Evolutionary conservation across 2,113 vertebrate species (phyloP).

Genomic region (Hyaena hyaena): DNA sequence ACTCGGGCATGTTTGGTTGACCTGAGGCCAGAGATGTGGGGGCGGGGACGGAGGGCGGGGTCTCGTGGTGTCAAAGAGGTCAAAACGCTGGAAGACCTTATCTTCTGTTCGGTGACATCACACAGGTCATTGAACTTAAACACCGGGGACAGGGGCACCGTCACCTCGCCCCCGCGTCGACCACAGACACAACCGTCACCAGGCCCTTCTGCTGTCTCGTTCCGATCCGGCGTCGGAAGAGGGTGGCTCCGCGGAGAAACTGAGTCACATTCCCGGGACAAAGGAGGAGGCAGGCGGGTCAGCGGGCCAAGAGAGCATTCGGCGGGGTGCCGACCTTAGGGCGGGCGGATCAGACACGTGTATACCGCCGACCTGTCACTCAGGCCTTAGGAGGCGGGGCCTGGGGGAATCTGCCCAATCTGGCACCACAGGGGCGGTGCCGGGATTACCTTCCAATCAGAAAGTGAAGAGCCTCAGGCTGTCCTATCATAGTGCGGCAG

Average conservation of each 20-base stretch:
- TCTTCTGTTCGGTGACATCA: background rate
- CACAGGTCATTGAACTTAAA: background rate
- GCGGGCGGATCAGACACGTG: too few relatives aligned
- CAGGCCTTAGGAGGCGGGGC: too few relatives aligned
- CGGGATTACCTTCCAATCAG: too few relatives aligned
- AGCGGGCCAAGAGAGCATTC: fast-evolving
- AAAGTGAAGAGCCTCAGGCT: too few relatives aligned
- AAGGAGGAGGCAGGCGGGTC: background rate
- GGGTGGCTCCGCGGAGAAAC: background rate
- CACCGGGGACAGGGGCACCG: background rate
- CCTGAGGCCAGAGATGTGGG: background rate
- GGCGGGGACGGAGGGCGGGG: background rate
- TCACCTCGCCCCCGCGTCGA: background rate
- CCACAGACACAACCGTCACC: background rate
- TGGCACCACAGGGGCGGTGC: too few relatives aligned
- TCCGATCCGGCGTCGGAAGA: background rate
- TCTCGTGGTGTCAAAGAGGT: background rate
- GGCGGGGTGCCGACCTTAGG: background rate
- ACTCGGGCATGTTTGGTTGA: background rate
- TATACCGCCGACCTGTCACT: too few relatives aligned
- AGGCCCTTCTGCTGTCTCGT: background rate
- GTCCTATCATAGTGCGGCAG: too few relatives aligned
- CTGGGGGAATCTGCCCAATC: too few relatives aligned
- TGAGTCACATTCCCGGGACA: background rate
- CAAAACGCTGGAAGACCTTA: background rate